Evolutionary conservation across 1,140 invertebrate genomes (phyloP).

Genomic region (Drosophila malerkotliana): DNA sequence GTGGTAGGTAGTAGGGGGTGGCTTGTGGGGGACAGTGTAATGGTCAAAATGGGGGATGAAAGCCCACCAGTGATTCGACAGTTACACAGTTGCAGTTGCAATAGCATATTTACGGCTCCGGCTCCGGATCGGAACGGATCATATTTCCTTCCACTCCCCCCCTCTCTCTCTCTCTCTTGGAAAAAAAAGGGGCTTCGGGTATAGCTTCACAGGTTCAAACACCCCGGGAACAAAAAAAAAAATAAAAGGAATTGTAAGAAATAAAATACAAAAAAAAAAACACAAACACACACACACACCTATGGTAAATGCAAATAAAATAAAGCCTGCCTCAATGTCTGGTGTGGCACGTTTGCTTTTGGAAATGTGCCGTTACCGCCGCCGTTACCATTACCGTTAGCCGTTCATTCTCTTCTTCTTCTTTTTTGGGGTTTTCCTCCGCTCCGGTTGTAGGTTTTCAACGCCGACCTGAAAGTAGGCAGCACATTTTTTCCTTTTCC

Average conservation of each 20-base stretch:
- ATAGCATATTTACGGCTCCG: slow-evolving; percentile 24
- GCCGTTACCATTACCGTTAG: slow-evolving; percentile 6
- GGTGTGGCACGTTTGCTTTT: slow-evolving; percentile 7
- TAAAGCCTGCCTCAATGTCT: slow-evolving; percentile 67
- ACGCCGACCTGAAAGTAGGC: slow-evolving; percentile 53
- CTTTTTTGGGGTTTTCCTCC: neutral
- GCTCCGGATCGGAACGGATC: slow-evolving; percentile 40
- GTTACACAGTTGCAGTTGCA: slow-evolving; percentile 39
- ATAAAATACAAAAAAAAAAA: neutral
- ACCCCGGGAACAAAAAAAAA: slow-evolving; percentile 14
- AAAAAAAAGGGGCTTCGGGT: slow-evolving; percentile 17
- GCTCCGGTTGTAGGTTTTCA: slow-evolving; percentile 11
- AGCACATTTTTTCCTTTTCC: slow-evolving; percentile 49
- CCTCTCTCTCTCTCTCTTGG: too few relatives aligned
- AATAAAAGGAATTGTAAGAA: neutral
- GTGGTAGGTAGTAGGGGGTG: too few relatives aligned
- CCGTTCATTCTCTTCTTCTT: neutral
- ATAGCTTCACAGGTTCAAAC: slow-evolving; percentile 28
- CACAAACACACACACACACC: neutral
- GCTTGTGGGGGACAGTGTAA: neutral
- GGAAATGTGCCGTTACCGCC: slow-evolving; percentile 14
- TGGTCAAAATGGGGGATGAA: slow-evolving; percentile 18
- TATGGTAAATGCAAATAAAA: slow-evolving; percentile 1
- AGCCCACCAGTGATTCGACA: slow-evolving; percentile 31
- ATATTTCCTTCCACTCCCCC: slow-evolving; percentile 49